Evolutionary conservation across 2,888 invertebrate genomes (phyloP), one percentile per base, ranked within the genome.

Genomic region (Sarcophaga carnaria): DNA sequence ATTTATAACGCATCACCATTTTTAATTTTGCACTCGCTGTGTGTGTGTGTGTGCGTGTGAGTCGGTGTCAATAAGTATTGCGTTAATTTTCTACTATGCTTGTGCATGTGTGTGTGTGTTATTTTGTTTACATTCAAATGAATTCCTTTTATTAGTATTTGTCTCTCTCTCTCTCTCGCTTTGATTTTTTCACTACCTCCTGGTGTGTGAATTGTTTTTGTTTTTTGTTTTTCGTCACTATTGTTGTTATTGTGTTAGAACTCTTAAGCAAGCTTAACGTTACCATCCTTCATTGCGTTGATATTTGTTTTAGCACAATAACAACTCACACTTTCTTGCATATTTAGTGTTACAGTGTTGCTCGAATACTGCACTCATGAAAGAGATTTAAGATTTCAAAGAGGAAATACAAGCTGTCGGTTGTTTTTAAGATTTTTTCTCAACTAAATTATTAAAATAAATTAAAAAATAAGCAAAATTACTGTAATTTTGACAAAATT

Each of bases 291-390:
- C 86, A 72, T 66, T 80, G 82, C 27, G 76, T 80, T 90, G 89
- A 91, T 91, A 91, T 91, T 90, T 91, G 90, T 89, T 85, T 90
- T 90, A 90, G 90, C 90, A 91, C 91, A 91, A 90, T 90, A 91
- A 90, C 88, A 89, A 86, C 75, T 83, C 86, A 74, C 80, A 83
- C 37, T 10, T 37, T 10, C 10, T 37, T 0, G 37, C 37, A 10
- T 10, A 10, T 37, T 37, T 2, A 37, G 10, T 37, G 37, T 37
- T 37, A 37, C 37, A 37, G 37, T 37, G 37, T 37, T 37, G 37
- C 8, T 10, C 37, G 37, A 6, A 37, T 37, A 37, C 6, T 37
- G 6, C 0, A 6, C 37, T 37, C 1, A 37, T 8, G 37, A 1
- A 6, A 37, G 37, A 6, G 37, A 27, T 27, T 27, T 27, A 27